Evolutionary conservation across 2,797 vertebrate genomes (phyloP).

Genomic region (Neosalanx taihuensis): DNA sequence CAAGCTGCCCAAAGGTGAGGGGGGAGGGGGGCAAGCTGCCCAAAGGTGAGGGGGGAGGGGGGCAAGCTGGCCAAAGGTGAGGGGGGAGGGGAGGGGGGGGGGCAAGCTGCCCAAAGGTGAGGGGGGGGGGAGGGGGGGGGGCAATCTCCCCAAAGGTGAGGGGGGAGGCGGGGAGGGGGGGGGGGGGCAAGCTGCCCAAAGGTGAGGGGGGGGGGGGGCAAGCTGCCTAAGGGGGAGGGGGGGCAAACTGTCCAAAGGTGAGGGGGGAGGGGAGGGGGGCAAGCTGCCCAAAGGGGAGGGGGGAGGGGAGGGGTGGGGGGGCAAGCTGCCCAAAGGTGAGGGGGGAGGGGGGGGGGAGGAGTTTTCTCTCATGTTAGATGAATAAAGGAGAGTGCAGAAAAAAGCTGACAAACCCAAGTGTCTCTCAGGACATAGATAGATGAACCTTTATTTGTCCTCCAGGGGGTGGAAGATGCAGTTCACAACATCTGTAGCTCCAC

Average conservation of each 20-base stretch:
- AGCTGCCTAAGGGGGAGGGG: no score
- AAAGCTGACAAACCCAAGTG: no score
- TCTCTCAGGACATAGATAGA: no score
- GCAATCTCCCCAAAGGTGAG: not conserved
- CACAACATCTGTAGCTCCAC: no score
- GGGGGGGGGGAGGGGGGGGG: no score
- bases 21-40: not conserved
- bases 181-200: constrained; percentile 96
- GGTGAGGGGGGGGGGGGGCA: constrained; percentile 58
- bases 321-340: not conserved
- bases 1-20: constrained; percentile 92
- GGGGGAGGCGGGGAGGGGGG: not conserved
- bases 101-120: not conserved
- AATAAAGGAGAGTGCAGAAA: no score
- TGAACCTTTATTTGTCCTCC: no score
- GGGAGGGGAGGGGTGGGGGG: not conserved
- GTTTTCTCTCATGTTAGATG: no score
- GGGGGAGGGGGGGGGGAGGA: no score
- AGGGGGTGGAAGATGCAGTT: no score
- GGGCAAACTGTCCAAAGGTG: no score
- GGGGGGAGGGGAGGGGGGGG: not conserved
- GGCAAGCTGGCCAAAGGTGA: not conserved
- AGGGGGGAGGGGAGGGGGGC: not conserved
- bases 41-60: not conserved
- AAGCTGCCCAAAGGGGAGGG: not conserved